Conservation (phyloP, 2,113 vertebrate genomes). For the Protomyctophum bolini region DNA sequence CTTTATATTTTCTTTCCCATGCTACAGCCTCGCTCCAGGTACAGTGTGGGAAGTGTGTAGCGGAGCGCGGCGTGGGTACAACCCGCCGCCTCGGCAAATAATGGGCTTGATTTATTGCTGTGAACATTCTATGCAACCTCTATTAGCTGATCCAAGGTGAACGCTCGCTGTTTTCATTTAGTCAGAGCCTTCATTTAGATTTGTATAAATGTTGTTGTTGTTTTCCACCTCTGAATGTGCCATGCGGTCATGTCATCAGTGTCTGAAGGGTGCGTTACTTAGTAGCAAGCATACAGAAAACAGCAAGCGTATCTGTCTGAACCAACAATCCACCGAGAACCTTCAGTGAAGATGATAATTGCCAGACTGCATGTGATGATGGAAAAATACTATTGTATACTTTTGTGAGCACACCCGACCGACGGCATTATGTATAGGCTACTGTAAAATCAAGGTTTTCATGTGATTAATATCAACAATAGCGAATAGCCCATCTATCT, state of each 20-base stretch:
- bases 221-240: conserved; percentile 1
- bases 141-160: conserved; percentile 26
- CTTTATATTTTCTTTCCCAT: neutral
- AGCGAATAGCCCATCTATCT: too few relatives aligned
- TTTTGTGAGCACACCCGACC: neutral
- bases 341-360: conserved; percentile 11
- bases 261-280: conserved; percentile 31
- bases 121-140: conserved; percentile 22
- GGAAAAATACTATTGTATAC: too few relatives aligned
- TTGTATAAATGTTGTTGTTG: conserved; percentile 10
- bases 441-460: conserved; percentile 1
- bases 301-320: neutral
- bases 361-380: neutral
- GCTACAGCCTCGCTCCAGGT: conserved; percentile 12
- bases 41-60: neutral
- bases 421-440: too few relatives aligned
- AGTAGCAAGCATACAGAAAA: conserved; percentile 1
- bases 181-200: conserved; percentile 14
- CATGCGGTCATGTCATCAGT: neutral
- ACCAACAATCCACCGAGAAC: neutral
- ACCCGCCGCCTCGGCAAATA: conserved; percentile 22
- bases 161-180: conserved; percentile 10
- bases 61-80: conserved; percentile 1
- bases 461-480: neutral
- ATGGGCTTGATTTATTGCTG: conserved; percentile 27